Evolutionary conservation across 2,888 invertebrate genomes (phyloP), one percentile per base, ranked within the genome.

Genomic region (Aphodius granarius): DNA sequence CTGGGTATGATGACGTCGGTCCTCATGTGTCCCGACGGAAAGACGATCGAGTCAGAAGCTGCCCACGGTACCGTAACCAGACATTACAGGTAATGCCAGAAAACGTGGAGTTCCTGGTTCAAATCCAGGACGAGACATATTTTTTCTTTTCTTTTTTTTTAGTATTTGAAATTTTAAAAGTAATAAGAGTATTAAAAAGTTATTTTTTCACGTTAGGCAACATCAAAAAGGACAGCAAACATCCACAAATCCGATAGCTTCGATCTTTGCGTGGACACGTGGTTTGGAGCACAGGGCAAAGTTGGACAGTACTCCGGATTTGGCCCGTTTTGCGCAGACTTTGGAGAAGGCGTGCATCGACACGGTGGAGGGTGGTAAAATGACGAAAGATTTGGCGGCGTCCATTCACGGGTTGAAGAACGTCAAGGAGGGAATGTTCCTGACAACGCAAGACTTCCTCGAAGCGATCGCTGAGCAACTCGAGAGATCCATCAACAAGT

Each of bases 41-140:
- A 94, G 86, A 97, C 97, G 0, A 92, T 96, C 77, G 96, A 97
- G 88, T 92, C 96, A 0, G 97, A 97, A 87, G 97, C 97, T 63
- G 96, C 97, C 68, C 97, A 97, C 87, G 97, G 97, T 78, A 97
- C 97, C 4, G 96, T 97, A 76, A 96, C 96, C 6, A 90, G 96
- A 74, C 96, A 96, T 89, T 96, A 94, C 89, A 92, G 90, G 89
- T 89, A 84, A n/a, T n/a, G n/a, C n/a, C n/a, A n/a, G n/a, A n/a
- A n/a, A 75, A n/a, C n/a, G n/a, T n/a, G n/a, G n/a, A n/a, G n/a
- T n/a, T n/a, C n/a, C n/a, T n/a, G n/a, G n/a, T n/a, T n/a, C n/a
- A n/a, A n/a, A n/a, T n/a, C n/a, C n/a, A n/a, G n/a, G n/a, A n/a
- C n/a, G n/a, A n/a, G n/a, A n/a, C n/a, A n/a, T n/a, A n/a, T n/a